phyloP scores from a whole-genome alignment of 2,113 vertebrate species.

The Gnathonemus longibarbis region DNA sequence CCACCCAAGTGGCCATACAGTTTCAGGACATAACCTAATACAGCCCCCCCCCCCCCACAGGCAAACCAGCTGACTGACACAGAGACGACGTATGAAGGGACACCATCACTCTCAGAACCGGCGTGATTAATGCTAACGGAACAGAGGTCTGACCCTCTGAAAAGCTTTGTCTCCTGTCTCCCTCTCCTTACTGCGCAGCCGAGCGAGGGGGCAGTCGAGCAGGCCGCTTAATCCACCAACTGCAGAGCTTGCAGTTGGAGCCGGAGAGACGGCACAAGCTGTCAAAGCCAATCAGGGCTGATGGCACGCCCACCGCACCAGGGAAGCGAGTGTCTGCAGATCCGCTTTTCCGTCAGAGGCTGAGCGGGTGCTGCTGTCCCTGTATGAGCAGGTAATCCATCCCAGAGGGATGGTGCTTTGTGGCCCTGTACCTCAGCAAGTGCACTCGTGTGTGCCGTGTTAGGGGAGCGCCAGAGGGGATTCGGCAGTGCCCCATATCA shows the following conservation, averaged over 20 bases:
- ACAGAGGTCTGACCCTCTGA: neutral
- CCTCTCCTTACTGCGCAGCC: neutral
- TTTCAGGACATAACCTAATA: neutral
- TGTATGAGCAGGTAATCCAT: neutral
- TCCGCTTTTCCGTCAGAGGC: slow-evolving; percentile 35
- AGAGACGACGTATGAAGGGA: neutral
- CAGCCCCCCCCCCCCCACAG: no score
- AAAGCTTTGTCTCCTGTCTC: neutral
- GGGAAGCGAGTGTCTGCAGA: slow-evolving; percentile 29
- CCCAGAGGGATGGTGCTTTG: neutral
- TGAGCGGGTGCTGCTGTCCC: neutral
- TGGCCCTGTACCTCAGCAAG: neutral
- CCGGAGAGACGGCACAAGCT: slow-evolving; percentile 49
- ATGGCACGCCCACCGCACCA: slow-evolving; percentile 38
- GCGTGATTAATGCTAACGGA: neutral
- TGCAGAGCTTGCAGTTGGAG: slow-evolving; percentile 43
- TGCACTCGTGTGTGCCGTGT: neutral
- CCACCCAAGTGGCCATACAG: neutral
- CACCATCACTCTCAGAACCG: neutral
- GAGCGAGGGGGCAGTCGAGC: slow-evolving; percentile 36
- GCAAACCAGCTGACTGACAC: neutral
- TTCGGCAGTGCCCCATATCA: neutral
- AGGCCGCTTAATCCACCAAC: slow-evolving; percentile 41
- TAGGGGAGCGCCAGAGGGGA: neutral
- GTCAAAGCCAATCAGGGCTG: slow-evolving; percentile 47